Base-by-base conservation (phyloP, 1,140 invertebrate species). In the Pseudachorutes palmiensis region DNA sequence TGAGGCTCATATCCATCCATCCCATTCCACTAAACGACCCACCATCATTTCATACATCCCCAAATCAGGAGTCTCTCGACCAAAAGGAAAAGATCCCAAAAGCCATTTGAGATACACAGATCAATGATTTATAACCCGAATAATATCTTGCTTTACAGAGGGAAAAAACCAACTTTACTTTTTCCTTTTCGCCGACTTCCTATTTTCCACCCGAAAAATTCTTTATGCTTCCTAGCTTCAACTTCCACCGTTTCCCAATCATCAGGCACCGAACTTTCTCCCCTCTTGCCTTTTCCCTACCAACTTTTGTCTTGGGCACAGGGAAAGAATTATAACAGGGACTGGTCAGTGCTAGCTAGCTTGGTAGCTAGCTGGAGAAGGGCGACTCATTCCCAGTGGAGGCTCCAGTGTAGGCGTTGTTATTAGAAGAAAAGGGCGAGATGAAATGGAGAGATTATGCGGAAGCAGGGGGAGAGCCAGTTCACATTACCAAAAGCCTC, bases 61-160 rank as follows among this genome's bases (percentile, higher is more conserved):
- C 5, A 41, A 41, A 41, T 9, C 5, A 41, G 19, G 36, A 9
- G 19, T 41, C 24, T 55, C 51, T 9, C 12, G 24, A 26, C 5
- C 12, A 5, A 14, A 24, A 55, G 24, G 24, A 36, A 61, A 61
- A 30, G 14, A 61, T 12, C 28, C 24, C n/a, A 29, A 29, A 58
- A 22, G 55, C n/a, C n/a, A 29, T 22, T n/a, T 29, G 55, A 58
- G 55, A 58, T 58, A 22, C 30, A 36, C 57, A 66, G 55, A 69
- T 64, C 60, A 62, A 67, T 67, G 69, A 70, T 67, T 68, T 65
- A 67, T 67, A 65, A 26, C 66, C 30, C 48, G 41, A 67, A 67
- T 64, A 70, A 70, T 62, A 57, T 64, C 69, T 62, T 69, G 33
- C 26, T 19, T 9, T 45, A 29, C n/a, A 58, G 55, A 58, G 22